Evolutionary conservation across 2,888 invertebrate species (phyloP).

Genomic region (Melangyna quadrimaculata): DNA sequence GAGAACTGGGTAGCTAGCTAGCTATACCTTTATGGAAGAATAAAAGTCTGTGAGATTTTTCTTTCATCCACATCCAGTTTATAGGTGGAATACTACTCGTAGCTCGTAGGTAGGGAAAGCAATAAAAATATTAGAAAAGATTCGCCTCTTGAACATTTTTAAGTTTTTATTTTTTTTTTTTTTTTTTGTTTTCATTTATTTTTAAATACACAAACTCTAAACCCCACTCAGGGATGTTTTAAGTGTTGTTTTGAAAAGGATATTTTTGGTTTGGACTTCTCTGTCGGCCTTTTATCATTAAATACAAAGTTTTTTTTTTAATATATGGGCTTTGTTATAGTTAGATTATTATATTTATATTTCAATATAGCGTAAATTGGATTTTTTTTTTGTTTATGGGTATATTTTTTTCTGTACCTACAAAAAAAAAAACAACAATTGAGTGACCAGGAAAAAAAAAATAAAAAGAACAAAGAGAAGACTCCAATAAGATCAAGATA

Average conservation of each 20-base stretch:
- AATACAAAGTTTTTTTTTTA: constrained; percentile 47
- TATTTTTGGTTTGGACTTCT: constrained; percentile 24
- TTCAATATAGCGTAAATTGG: constrained; percentile 39
- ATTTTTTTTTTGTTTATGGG: constrained; percentile 46
- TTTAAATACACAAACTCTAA: neutral
- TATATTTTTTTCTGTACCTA: neutral
- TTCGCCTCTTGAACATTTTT: constrained; percentile 23
- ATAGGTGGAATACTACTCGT: neutral
- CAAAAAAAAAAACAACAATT: neutral
- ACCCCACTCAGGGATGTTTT: constrained; percentile 14
- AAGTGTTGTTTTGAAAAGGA: constrained; percentile 43
- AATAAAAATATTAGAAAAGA: constrained; percentile 63
- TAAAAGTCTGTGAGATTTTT: constrained; percentile 43
- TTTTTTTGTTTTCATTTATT: neutral
- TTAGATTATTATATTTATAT: constrained; percentile 66
- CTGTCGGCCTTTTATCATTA: constrained; percentile 20
- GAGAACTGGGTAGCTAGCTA: no score
- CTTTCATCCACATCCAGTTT: constrained; percentile 13
- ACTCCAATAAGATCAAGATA: constrained; percentile 64
- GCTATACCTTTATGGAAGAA: neutral
- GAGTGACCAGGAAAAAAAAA: neutral
- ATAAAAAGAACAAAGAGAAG: neutral
- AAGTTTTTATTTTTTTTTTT: neutral
- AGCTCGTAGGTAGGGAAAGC: neutral
- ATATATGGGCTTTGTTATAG: constrained; percentile 52